These are phyloP conservation scores for Pitta sordida DNA, from an alignment of 2,113 vertebrate genomes.

Conservation along the genomic window DNA sequence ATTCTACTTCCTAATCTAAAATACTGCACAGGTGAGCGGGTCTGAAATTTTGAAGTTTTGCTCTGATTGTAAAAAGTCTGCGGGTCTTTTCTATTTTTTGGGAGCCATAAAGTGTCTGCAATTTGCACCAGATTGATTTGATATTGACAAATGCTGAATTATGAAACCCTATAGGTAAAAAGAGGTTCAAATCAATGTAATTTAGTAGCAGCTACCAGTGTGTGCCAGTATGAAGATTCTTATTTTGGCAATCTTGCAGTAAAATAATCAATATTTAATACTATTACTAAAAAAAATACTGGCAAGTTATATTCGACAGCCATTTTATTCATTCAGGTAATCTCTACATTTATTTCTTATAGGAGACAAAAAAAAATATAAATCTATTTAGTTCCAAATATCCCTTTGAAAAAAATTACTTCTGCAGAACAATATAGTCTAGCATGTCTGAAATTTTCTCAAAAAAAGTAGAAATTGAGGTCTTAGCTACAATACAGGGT, in stretches of 20 bases:
- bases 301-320: neutral
- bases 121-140: slow-evolving; percentile 48
- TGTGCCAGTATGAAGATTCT: slow-evolving; percentile 16
- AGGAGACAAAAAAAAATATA: neutral
- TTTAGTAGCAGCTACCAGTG: slow-evolving; percentile 38
- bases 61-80: neutral
- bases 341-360: neutral
- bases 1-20: neutral
- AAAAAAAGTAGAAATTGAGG: neutral
- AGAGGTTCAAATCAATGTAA: slow-evolving; percentile 56
- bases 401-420: neutral
- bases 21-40: neutral
- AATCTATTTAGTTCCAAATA: neutral
- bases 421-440: neutral
- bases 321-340: neutral
- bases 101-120: slow-evolving; percentile 7
- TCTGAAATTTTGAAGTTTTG: neutral
- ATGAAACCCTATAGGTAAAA: slow-evolving; percentile 61
- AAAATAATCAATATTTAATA: slow-evolving; percentile 59
- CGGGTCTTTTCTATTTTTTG: neutral
- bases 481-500: neutral
- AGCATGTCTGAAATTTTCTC: neutral
- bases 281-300: slow-evolving; percentile 14
- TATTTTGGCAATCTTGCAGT: slow-evolving; percentile 28
- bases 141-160: slow-evolving; percentile 66